These are phyloP conservation scores for Sinodicranocentrus sp. DNA, from an alignment of 2,888 invertebrate genomes.

Conservation along the genomic window DNA sequence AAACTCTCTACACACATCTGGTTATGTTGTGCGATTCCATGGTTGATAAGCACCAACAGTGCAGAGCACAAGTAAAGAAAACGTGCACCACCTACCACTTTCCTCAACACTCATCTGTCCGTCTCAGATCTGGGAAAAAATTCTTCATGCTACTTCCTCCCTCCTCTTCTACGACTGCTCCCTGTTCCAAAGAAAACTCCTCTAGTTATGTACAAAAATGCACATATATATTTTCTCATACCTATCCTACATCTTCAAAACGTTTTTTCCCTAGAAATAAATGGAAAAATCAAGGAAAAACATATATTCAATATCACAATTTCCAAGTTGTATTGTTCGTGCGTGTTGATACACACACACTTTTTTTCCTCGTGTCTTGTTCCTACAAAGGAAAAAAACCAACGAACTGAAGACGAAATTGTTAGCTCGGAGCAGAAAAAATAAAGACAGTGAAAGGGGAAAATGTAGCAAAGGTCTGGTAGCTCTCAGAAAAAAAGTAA, in stretches of 20 bases:
- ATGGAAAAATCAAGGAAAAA: too few relatives aligned
- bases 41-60: constrained; percentile 65
- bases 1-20: constrained; percentile 47
- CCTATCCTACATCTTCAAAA: too few relatives aligned
- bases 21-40: constrained; percentile 62
- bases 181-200: too few relatives aligned
- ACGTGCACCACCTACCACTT: constrained; percentile 11
- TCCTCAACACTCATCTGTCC: constrained; percentile 47
- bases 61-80: constrained; percentile 32
- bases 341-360: too few relatives aligned
- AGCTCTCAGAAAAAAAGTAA: constrained; percentile 35
- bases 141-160: neutral
- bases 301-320: too few relatives aligned
- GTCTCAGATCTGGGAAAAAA: constrained; percentile 22
- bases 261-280: too few relatives aligned
- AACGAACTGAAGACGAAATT: constrained; percentile 31
- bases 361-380: too few relatives aligned
- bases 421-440: constrained; percentile 36
- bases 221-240: too few relatives aligned
- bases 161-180: constrained; percentile 34
- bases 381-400: constrained; percentile 22
- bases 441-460: constrained; percentile 10
- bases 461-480: neutral
- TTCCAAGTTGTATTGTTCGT: too few relatives aligned
- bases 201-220: too few relatives aligned